Conservation (phyloP, 2,888 invertebrate species). For the Lumbricus terrestris region DNA sequence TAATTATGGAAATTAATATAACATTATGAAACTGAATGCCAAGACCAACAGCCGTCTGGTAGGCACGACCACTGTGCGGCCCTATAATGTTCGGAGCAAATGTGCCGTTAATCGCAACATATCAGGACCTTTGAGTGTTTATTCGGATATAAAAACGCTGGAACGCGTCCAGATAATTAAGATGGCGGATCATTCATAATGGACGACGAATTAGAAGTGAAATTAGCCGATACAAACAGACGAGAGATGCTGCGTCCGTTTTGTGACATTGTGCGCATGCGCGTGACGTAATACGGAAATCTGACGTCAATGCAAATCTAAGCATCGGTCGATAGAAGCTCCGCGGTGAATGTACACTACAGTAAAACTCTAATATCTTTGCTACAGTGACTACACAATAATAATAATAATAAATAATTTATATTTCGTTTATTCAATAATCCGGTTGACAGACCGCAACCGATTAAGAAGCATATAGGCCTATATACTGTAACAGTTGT, state of each 20-base stretch:
- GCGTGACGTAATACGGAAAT: background rate
- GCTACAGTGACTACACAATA: no score
- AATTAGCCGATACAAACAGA: background rate
- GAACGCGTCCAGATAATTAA: background rate
- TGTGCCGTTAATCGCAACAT: background rate
- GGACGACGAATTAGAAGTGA: background rate
- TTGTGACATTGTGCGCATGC: background rate
- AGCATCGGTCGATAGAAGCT: background rate
- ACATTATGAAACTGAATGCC: background rate
- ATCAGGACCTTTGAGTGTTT: background rate
- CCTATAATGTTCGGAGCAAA: background rate
- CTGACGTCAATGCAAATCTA: background rate
- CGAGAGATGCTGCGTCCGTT: background rate
- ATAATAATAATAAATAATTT: no score
- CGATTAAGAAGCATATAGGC: no score
- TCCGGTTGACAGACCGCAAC: no score
- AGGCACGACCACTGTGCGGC: background rate
- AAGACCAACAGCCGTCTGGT: background rate
- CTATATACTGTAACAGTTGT: no score
- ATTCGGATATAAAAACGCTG: background rate
- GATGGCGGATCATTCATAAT: background rate
- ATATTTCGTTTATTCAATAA: no score
- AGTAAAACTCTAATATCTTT: no score
- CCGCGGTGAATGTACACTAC: background rate
- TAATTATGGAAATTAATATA: slow-evolving; percentile 17